phyloP scores from a whole-genome alignment of 2,797 vertebrate species.

The Carcharodon carcharias region DNA sequence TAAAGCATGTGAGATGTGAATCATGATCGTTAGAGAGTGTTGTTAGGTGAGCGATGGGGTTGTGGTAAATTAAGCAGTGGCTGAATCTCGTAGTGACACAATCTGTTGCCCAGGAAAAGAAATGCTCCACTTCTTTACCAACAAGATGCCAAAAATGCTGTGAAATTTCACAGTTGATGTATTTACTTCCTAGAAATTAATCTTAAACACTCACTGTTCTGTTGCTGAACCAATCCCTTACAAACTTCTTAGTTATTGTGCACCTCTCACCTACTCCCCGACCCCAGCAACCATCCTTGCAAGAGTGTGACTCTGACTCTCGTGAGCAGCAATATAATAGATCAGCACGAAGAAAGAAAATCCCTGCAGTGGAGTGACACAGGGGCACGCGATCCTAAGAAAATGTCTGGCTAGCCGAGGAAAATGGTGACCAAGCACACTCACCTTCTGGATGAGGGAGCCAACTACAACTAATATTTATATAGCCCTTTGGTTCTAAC shows the following conservation, averaged over 20 bases:
- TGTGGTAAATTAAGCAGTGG: neutral
- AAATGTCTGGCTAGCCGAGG: no score
- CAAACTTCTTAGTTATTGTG: neutral
- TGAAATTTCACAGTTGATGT: neutral
- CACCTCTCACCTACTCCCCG: neutral
- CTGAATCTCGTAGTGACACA: neutral
- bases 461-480: no score
- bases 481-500: neutral
- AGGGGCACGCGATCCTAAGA: no score
- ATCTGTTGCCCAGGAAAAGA: neutral
- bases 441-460: no score
- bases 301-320: neutral
- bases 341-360: neutral
- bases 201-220: neutral
- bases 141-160: neutral
- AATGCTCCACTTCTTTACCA: neutral
- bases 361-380: no score
- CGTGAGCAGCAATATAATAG: neutral
- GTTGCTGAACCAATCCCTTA: neutral
- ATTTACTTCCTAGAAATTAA: neutral
- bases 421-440: no score
- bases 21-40: no score
- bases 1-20: no score
- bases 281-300: neutral
- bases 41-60: neutral